Percentiles rank a stretch among this genome's conserved stretches.
Evolutionary conservation across 2,797 vertebrate genomes (phyloP).

Genomic region (Salarias fasciatus): DNA sequence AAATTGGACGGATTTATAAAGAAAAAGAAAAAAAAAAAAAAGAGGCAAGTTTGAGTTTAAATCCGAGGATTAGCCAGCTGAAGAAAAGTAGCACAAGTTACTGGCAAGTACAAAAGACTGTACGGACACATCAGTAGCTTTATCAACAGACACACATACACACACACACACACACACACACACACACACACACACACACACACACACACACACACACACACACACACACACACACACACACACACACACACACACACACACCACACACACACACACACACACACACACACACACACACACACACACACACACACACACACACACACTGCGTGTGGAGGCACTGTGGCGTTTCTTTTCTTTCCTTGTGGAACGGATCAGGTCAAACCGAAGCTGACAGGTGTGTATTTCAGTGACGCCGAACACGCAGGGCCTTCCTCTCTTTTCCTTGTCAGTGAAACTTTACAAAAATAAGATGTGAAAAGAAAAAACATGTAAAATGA

Average conservation of each 20-base stretch:
- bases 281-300: constrained; percentile 12
- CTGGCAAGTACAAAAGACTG: constrained; percentile 28
- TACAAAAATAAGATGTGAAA: not conserved
- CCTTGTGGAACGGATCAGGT: constrained; percentile 47
- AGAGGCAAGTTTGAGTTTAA: constrained; percentile 25
- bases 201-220: constrained; percentile 19
- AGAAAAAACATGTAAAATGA: constrained; percentile 1
- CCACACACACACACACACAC: constrained; percentile 24
- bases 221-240: constrained; percentile 20
- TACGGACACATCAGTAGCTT: constrained; percentile 77
- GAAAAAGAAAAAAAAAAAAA: not conserved
- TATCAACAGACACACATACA: constrained; percentile 35
- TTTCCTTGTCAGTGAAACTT: constrained; percentile 22
- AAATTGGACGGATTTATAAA: no score
- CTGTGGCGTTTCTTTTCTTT: constrained; percentile 25
- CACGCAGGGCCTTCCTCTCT: constrained; percentile 32
- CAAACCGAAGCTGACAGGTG: constrained; percentile 42
- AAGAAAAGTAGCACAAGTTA: constrained; percentile 25
- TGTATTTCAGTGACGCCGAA: constrained; percentile 13
- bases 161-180: constrained; percentile 23
- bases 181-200: constrained; percentile 17
- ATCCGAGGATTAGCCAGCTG: constrained; percentile 19
- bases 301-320: constrained; percentile 20
- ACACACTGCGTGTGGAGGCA: constrained; percentile 22
- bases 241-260: constrained; percentile 20